A percentile compares a stretch with the other conserved stretches of the same genome.
Evolutionary conservation across 2,888 invertebrate genomes (phyloP).

Genomic region (Tipula unca): DNA sequence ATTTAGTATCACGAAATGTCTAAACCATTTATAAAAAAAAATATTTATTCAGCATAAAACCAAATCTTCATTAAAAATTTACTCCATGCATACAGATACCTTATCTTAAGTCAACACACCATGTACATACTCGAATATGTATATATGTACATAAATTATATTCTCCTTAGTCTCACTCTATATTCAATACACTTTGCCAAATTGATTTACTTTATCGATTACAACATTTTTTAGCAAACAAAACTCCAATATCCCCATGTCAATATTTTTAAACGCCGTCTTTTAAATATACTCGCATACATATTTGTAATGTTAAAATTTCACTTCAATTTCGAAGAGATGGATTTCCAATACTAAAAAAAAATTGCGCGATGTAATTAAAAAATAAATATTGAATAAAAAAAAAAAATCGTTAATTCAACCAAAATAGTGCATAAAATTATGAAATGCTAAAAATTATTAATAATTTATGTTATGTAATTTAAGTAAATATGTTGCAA

Average conservation of each 20-base stretch:
- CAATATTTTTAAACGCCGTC: background rate
- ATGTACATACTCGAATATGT: background rate
- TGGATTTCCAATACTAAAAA: background rate
- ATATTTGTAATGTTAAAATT: background rate
- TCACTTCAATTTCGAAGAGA: background rate
- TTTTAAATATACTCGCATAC: background rate
- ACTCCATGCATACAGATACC: background rate
- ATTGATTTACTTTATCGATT: constrained; percentile 2
- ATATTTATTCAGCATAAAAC: too few relatives aligned
- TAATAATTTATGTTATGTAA: background rate
- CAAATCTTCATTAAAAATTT: background rate
- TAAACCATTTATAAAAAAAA: too few relatives aligned
- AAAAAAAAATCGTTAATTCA: background rate
- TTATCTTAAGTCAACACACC: background rate
- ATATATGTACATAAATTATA: background rate
- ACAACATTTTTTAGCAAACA: background rate
- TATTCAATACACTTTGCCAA: background rate
- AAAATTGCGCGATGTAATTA: background rate
- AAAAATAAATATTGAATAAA: background rate
- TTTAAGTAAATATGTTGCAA: background rate
- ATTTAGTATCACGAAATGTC: too few relatives aligned
- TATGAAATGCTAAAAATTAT: background rate
- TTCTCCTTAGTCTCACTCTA: background rate
- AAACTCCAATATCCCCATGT: background rate
- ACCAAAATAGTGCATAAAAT: background rate